phyloP scores from a whole-genome alignment of 23 tunicate species.

The Halocynthia aurantium region DNA sequence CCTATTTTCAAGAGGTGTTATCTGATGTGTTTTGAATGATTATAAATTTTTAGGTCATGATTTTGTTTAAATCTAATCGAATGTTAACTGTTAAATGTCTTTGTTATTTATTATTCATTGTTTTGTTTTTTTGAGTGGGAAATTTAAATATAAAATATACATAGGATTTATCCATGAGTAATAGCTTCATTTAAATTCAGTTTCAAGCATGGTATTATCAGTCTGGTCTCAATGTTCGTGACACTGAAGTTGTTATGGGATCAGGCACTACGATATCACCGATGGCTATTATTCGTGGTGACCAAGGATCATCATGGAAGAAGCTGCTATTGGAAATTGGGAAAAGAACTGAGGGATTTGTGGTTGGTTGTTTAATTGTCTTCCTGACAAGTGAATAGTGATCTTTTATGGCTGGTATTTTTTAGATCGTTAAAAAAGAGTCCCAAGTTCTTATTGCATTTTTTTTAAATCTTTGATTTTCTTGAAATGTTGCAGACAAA shows the following conservation, averaged over 20 bases:
- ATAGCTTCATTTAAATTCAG: slow-evolving; percentile 14
- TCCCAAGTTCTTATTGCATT: too few species aligned
- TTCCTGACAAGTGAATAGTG: too few species aligned
- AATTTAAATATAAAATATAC: too few species aligned
- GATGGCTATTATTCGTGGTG: slow-evolving; percentile 52
- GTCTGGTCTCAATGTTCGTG: slow-evolving; percentile 45
- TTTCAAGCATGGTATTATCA: slow-evolving; percentile 59
- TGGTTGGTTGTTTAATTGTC: slow-evolving; percentile 11
- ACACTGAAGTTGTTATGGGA: slow-evolving; percentile 38
- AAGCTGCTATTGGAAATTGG: slow-evolving; percentile 64
- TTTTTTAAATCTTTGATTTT: neutral
- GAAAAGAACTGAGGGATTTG: slow-evolving; percentile 29
- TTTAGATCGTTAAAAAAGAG: too few species aligned
- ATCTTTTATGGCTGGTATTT: too few species aligned
- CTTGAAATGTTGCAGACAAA: neutral
- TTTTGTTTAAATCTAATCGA: too few species aligned
- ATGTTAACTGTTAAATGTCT: too few species aligned
- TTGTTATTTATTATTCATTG: too few species aligned
- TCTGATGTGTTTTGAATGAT: too few species aligned
- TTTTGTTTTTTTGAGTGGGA: too few species aligned
- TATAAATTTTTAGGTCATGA: too few species aligned
- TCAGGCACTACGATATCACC: slow-evolving; percentile 6
- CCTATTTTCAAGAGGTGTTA: too few species aligned
- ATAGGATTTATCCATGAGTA: neutral
- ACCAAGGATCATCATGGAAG: slow-evolving; percentile 69